Evolutionary conservation across 2,113 vertebrate species (phyloP).

Genomic region (Eptesicus fuscus): DNA sequence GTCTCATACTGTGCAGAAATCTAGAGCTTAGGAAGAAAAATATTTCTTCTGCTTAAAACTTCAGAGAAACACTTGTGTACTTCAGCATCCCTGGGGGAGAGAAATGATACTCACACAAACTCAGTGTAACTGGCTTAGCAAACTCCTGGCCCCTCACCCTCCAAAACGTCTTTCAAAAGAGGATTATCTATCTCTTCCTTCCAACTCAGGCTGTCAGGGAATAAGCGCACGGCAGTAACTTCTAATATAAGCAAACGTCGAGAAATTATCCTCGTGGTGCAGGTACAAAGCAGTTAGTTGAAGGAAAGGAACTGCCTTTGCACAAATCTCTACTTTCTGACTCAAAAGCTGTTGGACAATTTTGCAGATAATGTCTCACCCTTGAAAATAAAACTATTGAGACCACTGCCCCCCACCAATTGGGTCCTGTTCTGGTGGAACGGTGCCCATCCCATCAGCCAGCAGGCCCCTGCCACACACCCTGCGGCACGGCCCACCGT

Average conservation of each 20-base stretch:
- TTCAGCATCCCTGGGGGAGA: background rate
- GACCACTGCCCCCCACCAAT: background rate
- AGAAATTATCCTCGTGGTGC: background rate
- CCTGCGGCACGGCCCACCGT: background rate
- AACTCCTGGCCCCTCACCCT: background rate
- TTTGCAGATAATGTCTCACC: background rate
- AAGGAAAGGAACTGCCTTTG: background rate
- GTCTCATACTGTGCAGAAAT: background rate
- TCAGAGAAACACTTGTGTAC: background rate
- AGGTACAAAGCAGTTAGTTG: background rate
- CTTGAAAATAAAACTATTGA: slow-evolving; percentile 28
- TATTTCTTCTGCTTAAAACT: background rate
- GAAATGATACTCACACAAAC: background rate
- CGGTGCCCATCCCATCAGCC: background rate
- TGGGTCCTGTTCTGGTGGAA: background rate
- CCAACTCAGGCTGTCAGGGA: background rate
- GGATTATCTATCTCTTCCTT: slow-evolving; percentile 15
- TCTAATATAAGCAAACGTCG: background rate
- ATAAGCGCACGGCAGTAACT: background rate
- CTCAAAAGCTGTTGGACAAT: background rate
- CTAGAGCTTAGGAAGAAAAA: background rate
- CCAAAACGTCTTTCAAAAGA: slow-evolving; percentile 3
- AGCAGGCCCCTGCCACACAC: background rate
- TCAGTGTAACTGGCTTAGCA: background rate
- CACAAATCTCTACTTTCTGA: background rate